phyloP scores from a whole-genome alignment of 1,140 invertebrate genomes.

The Drosophila lini region DNA sequence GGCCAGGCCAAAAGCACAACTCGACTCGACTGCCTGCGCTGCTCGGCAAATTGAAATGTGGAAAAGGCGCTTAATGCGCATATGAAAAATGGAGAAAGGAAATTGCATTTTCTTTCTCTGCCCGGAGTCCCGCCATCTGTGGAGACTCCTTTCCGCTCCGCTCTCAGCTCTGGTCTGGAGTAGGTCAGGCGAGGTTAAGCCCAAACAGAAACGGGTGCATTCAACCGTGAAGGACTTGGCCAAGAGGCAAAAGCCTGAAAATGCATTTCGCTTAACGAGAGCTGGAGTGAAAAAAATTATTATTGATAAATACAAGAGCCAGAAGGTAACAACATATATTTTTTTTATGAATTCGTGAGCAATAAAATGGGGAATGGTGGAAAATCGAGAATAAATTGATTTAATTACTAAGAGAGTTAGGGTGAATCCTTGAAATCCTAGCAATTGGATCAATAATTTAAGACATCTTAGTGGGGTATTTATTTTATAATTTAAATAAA shows the following conservation, averaged over 20 bases:
- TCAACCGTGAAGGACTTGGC: constrained; percentile 59
- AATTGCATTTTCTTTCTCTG: constrained; percentile 73
- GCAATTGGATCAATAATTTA: not conserved
- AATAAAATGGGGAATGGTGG: not conserved
- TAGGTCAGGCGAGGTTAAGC: constrained; percentile 69
- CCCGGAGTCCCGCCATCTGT: constrained; percentile 39
- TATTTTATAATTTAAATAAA: not conserved
- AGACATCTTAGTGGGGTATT: not conserved
- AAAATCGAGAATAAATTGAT: not conserved
- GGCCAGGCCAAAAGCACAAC: constrained; percentile 45
- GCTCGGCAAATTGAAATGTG: constrained; percentile 76
- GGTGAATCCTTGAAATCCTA: not conserved
- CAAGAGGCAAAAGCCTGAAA: constrained; percentile 40
- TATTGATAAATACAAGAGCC: constrained; percentile 39
- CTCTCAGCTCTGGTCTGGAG: constrained; percentile 10
- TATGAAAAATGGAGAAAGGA: constrained; percentile 77
- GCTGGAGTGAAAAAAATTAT: constrained; percentile 19
- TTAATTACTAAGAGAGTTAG: not conserved
- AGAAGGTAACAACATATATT: constrained; percentile 7
- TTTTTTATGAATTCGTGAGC: constrained; percentile 11
- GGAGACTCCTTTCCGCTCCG: constrained; percentile 17
- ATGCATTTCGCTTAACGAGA: constrained; percentile 39
- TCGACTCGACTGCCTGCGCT: constrained; percentile 13
- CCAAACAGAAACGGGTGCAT: constrained; percentile 68
- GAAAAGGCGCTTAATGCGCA: constrained; percentile 78